Conservation (phyloP, 1,140 invertebrate species). For the Cryptotermes secundus region DNA sequence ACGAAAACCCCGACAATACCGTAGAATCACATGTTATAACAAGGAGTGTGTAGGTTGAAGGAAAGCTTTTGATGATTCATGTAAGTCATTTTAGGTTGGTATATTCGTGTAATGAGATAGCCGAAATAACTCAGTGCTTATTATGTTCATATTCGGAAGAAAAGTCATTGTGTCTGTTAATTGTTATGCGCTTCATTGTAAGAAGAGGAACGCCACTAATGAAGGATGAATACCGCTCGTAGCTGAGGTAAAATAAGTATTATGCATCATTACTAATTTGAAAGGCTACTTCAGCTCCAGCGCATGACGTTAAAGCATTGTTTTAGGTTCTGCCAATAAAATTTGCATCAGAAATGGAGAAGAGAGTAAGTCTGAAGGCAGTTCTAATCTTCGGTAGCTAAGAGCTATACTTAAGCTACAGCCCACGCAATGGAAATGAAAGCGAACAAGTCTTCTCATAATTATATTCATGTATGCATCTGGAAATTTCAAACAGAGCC, state of each 20-base stretch:
- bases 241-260: background rate
- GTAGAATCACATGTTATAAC: too few relatives aligned
- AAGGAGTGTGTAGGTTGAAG: too few relatives aligned
- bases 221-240: background rate
- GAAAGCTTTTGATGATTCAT: too few relatives aligned
- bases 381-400: background rate
- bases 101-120: too few relatives aligned
- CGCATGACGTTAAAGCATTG: background rate
- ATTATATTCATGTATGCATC: background rate
- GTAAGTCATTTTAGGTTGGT: too few relatives aligned
- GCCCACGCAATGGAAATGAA: background rate
- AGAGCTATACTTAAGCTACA: background rate
- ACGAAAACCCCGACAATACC: too few relatives aligned
- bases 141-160: background rate
- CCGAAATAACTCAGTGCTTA: too few relatives aligned
- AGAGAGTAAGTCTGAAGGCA: background rate
- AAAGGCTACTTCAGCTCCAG: background rate
- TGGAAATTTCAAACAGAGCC: too few relatives aligned
- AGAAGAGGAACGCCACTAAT: background rate
- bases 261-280: background rate
- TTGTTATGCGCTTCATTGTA: background rate
- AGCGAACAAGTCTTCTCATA: background rate
- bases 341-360: background rate
- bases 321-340: background rate
- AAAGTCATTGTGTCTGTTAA: background rate